Evolutionary conservation across 2,797 vertebrate genomes (phyloP), one percentile per base, ranked within the genome.

Genomic region (Scomberomorus guttatus): DNA sequence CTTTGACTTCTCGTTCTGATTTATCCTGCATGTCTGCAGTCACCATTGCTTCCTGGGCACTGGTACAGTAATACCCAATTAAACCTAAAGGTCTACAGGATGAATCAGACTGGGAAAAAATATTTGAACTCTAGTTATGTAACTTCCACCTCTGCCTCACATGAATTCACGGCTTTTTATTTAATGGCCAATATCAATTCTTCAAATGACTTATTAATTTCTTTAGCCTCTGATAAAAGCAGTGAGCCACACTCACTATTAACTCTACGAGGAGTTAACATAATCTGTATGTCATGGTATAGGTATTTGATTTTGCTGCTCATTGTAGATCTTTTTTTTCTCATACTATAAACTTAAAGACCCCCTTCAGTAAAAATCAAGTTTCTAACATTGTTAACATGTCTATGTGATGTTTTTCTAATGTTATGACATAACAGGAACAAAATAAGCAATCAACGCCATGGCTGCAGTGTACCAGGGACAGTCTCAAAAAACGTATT

Each of bases 61-160:
- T 68, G 73, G 39, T 42, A 42, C 37, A 37, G 84, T 90, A 90
- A 89, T 86, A 91, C 81, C 90, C 92, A 93, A 93, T 95, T 94
- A 93, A 91, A 93, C 72, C 73, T 89, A 92, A 93, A 94, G 91
- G 88, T 93, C 91, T 90, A 72, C 77, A 60, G 63, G 61, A 92
- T 85, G 86, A 89, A 85, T 88, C 80, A 81, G 73, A 90, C 77
- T 71, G 79, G 25, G 20, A 84, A 78, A 15, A 77, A 70, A 55
- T 57, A 77, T 92, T 86, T 91, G 20, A 83, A 57, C 62, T 79
- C 24, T 55, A 65, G 32, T 72, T 57, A 87, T 90, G 79, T 90
- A 77, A 92, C 90, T 90, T 89, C 85, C 87, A 87, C 86, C 87
- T 90, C 83, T 81, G 75, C 77, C 78, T 87, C 79, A 81, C 82